Base-by-base conservation (phyloP, 2,888 invertebrate species). In the Tiphia femorata region DNA sequence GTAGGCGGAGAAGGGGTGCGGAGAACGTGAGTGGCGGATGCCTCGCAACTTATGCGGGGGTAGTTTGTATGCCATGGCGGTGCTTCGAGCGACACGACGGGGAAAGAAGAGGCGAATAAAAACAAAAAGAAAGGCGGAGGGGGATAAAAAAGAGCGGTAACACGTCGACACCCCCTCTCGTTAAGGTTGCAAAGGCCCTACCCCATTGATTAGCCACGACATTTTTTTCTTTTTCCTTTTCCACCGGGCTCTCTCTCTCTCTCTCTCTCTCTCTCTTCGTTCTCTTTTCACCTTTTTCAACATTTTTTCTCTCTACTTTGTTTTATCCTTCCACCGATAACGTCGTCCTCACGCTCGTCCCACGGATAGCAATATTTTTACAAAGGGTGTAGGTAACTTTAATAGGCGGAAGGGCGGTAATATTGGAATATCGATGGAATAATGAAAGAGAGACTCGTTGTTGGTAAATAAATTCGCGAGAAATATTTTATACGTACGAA, bases 141-240 rank as follows among this genome's bases (percentile, higher is more conserved):
- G 29, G 12, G 7, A 23, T 8, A 30, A n/a, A 29, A 23, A 29
- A 23, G 33, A 50, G n/a, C n/a, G n/a, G n/a, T n/a, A n/a, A n/a
- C n/a, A n/a, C n/a, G n/a, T n/a, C n/a, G n/a, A n/a, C n/a, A n/a
- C n/a, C 44, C 29, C 47, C 52, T 49, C 52, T 53, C 48, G 62
- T 48, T 50, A 46, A 48, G 41, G 30, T 50, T 49, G 46, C 49
- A 56, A 60, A 60, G 40, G 23, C 33, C 55, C 44, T 8, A 16
- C 29, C 44, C 61, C 52, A 56, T 62, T 62, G 56, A 62, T 62
- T 56, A 60, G 38, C 60, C 27, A 38, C 43, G 49, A 58, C 58
- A 42, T 27, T 49, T 60, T 60, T 58, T 52, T 33, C 47, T 53
- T 53, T 73, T 61, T 55, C 30, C 29, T 14, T 6, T 10, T 17